phyloP scores from a whole-genome alignment of 1,140 invertebrate genomes.

The Zophobas morio region DNA sequence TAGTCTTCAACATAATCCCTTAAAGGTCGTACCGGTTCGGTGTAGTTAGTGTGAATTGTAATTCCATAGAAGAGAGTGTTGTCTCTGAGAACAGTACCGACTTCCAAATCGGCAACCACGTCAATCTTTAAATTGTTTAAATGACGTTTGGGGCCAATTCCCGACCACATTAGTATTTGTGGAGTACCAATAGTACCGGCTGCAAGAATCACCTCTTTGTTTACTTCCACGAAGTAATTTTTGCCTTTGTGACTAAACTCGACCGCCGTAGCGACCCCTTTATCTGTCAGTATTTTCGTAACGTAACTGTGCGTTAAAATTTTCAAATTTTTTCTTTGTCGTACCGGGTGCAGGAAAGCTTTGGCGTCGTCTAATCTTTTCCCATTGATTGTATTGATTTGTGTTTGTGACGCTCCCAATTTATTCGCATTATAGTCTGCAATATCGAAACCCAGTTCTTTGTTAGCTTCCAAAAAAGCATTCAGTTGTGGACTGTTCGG shows the following conservation, averaged over 20 bases:
- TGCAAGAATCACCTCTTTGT: constrained; percentile 70
- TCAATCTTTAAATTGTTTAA: constrained; percentile 68
- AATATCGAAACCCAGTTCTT: no score
- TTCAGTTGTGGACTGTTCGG: no score
- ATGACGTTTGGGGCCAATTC: constrained; percentile 71
- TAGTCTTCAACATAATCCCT: constrained; percentile 9
- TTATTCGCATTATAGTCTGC: no score
- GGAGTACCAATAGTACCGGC: constrained; percentile 70
- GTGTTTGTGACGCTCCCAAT: no score
- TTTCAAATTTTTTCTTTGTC: constrained; percentile 71
- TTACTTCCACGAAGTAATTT: constrained; percentile 60
- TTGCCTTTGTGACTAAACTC: constrained; percentile 65
- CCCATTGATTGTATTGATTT: constrained; percentile 7
- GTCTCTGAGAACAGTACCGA: constrained; percentile 85
- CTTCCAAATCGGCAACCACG: constrained; percentile 62
- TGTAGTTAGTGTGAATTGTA: constrained; percentile 71
- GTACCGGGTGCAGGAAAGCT: constrained; percentile 46
- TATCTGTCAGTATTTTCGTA: constrained; percentile 78
- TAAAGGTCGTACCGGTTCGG: constrained; percentile 19
- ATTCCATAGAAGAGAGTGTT: constrained; percentile 84
- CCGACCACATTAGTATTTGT: constrained; percentile 73
- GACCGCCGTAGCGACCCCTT: constrained; percentile 73
- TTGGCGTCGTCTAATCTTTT: constrained; percentile 36
- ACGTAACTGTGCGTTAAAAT: constrained; percentile 70
- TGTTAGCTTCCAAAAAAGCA: no score